Evolutionary conservation across 2,113 vertebrate species (phyloP), one percentile per base, ranked within the genome.

Genomic region (Pachycephala philippinensis): DNA sequence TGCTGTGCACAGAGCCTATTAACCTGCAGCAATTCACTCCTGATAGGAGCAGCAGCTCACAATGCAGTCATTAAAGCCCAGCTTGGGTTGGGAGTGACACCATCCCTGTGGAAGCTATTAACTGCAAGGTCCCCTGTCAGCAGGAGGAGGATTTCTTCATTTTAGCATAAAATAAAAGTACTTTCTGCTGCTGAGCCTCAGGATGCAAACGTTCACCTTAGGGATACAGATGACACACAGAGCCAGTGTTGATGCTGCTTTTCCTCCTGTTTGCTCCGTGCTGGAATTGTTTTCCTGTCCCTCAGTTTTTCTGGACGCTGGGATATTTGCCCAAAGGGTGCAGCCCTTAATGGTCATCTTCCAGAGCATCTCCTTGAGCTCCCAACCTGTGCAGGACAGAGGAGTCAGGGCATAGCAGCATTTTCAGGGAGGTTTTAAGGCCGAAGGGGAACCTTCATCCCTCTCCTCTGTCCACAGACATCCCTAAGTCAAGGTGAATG

Each of bases 141-240:
- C 63, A 91, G 35, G 90, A 89, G 69, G 68, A 84, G 54, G 66
- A 88, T 89, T 79, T 69, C 81, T 91, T 83, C 33, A 37, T 85
- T 79, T 89, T 65, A 76, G 21, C 42, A 15, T 87, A 72, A 76
- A 72, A 59, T 56, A 35, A 30, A 87, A 93, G 9, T 18, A 13
- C 20, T 65, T 68, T 45, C 20, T 93, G 28, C 59, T 76, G 28
- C 39, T 87, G 50, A 93, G 35, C 35, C 31, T 60, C 56, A 39
- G 42, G 18, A 44, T 80, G 27, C 42, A 53, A 65, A 31, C 15
- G 8, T 63, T 89, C 37, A 50, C 72, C 50, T 69, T 14, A 20
- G 44, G n/a, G 70, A 24, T n/a, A 13, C 49, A 50, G 68, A 17
- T 1, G 11, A 19, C n/a, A 47, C 15, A 22, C 0, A 1, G 27